Percentiles rank a stretch among this genome's conserved stretches.
Evolutionary conservation across 2,797 vertebrate species (phyloP).

Genomic region (Orientallactaga sibirica): DNA sequence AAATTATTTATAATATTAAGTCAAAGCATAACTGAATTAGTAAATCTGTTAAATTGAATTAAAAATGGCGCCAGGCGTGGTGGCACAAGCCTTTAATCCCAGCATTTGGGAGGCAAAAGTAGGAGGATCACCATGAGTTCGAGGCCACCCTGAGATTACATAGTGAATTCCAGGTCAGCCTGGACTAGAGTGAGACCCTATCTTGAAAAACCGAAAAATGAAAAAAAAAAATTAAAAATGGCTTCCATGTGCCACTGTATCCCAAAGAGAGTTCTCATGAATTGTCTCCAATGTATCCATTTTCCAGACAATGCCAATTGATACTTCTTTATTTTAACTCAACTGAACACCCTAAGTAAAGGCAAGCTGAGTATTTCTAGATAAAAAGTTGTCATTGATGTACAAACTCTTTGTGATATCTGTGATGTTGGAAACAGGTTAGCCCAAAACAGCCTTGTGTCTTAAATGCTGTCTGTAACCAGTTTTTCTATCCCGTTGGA

Average conservation of each 20-base stretch:
- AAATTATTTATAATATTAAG: constrained; percentile 76
- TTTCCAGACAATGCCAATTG: constrained; percentile 62
- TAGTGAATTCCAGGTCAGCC: too few relatives aligned
- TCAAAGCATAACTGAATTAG: constrained; percentile 76
- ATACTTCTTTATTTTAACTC: constrained; percentile 50
- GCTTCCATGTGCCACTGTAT: constrained; percentile 68
- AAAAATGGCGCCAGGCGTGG: constrained; percentile 64
- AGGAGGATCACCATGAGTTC: too few relatives aligned
- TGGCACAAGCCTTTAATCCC: too few relatives aligned
- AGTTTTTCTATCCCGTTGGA: constrained; percentile 88
- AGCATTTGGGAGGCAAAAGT: too few relatives aligned
- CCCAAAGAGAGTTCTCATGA: constrained; percentile 36
- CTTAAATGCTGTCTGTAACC: constrained; percentile 89
- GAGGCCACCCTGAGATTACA: too few relatives aligned
- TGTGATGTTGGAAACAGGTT: constrained; percentile 86
- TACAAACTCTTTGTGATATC: constrained; percentile 86
- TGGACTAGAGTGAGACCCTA: too few relatives aligned
- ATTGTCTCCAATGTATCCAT: constrained; percentile 49
- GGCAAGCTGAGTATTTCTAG: constrained; percentile 85
- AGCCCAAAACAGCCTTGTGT: constrained; percentile 88
- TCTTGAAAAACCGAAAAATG: too few relatives aligned
- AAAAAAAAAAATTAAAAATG: constrained; percentile 78
- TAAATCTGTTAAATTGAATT: constrained; percentile 77
- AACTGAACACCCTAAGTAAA: constrained; percentile 70
- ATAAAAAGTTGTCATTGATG: constrained; percentile 83